Conservation (phyloP, 2,888 invertebrate species). For the Leptothorax acervorum region DNA sequence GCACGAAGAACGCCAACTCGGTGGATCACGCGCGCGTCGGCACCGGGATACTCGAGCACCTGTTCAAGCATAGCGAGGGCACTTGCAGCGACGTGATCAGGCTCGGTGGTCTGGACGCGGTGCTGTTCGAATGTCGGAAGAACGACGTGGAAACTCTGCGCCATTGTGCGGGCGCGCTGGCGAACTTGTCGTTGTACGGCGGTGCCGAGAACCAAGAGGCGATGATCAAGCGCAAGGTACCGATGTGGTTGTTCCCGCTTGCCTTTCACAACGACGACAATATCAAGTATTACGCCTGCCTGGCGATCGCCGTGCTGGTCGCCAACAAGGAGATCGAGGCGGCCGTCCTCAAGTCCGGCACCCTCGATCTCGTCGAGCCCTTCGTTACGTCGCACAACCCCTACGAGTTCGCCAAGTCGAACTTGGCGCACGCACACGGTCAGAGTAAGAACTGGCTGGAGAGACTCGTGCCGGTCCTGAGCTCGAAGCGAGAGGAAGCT, state of each 20-base stretch:
- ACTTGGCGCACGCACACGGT: conserved; percentile 97
- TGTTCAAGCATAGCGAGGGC: conserved; percentile 98
- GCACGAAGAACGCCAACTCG: conserved; percentile 92
- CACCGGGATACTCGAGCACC: conserved; percentile 96
- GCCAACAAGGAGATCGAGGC: conserved; percentile 99
- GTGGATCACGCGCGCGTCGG: conserved; percentile 95
- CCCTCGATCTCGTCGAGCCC: conserved; percentile 97
- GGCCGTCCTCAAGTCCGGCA: conserved; percentile 98
- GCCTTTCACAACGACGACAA: conserved; percentile 99
- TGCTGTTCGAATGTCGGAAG: conserved; percentile 97
- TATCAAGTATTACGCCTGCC: conserved; percentile 98
- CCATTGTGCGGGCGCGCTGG: conserved; percentile 98
- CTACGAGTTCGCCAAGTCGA: conserved; percentile 96
- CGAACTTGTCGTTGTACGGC: conserved; percentile 98
- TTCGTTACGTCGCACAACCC: conserved; percentile 98
- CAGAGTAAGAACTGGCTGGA: conserved; percentile 98
- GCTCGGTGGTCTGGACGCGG: conserved; percentile 96
- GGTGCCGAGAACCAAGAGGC: conserved; percentile 98
- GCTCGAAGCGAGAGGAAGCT: conserved; percentile 98
- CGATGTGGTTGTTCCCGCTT: conserved; percentile 98
- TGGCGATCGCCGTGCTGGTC: conserved; percentile 98
- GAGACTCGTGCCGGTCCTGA: conserved; percentile 96
- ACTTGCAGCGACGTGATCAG: conserved; percentile 97
- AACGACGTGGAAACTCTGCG: conserved; percentile 96
- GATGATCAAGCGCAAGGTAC: conserved; percentile 97